Base-by-base conservation (phyloP, 2,113 vertebrate genomes). In the Galbula dea region DNA sequence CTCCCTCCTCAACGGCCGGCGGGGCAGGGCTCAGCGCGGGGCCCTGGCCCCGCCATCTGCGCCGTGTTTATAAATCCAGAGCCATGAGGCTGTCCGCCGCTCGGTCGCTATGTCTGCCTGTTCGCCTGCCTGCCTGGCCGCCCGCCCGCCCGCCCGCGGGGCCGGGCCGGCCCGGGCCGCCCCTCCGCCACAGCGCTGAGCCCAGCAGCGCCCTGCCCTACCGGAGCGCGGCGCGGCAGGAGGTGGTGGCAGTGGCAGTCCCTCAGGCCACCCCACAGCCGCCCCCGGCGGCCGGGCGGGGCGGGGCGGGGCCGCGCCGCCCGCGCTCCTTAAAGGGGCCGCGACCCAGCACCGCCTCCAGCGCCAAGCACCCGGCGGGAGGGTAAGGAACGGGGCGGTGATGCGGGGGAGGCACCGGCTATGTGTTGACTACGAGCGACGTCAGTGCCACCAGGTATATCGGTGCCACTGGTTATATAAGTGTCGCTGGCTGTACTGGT, bases 41-140 rank as follows among this genome's bases (percentile, higher is more conserved):
- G 83, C 52, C 62, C 83, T 72, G 58, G 71, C 90, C 83, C 78
- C 83, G 51, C 78, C 83, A 88, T 79, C 80, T 83, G 85, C 61
- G 80, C 85, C 85, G 90, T 83, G 90, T 88, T 92, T 88, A 88
- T 92, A 90, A 85, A 90, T 90, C 88, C 88, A 73, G 61, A 74
- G 74, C 88, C 82, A 54, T 59, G 81, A 73, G 63, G 87, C 57
- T 39, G 59, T 59, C n/a, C 57, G n/a, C n/a, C 57, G n/a, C 21
- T 24, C 34, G n/a, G 19, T 36, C 57, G 21, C n/a, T 57, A 21
- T 57, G 55, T 57, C 55, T 32, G 20, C 14, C 57, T 22, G n/a
- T 21, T 14, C 54, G 30, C 27, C 52, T 23, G 48, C 23, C 26
- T 27, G 51, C 12, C 48, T 15, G 51, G 18, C 54, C 15, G 54